Evolutionary conservation across 2,113 vertebrate genomes (phyloP).

Genomic region (Podiceps cristatus): DNA sequence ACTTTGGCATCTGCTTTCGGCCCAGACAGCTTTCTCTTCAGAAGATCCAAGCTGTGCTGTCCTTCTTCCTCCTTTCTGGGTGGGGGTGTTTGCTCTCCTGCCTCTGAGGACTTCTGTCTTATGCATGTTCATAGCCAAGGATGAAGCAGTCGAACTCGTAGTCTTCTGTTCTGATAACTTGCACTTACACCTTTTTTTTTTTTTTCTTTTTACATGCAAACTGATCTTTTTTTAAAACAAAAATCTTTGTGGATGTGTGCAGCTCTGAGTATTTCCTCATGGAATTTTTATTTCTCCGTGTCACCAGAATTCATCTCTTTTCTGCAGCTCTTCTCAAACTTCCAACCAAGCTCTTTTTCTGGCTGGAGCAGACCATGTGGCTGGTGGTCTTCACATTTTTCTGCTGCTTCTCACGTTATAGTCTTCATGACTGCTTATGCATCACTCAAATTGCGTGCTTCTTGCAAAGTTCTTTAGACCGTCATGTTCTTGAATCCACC

Average conservation of each 20-base stretch:
- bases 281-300: background rate
- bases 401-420: background rate
- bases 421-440: background rate
- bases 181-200: background rate
- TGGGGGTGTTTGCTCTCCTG: background rate
- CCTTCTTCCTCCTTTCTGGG: background rate
- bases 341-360: background rate
- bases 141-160: background rate
- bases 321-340: background rate
- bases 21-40: background rate
- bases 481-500: background rate
- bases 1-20: constrained; percentile 9
- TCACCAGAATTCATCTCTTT: background rate
- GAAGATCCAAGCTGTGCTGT: background rate
- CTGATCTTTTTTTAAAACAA: background rate
- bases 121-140: background rate
- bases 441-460: background rate
- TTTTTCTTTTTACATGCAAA: background rate
- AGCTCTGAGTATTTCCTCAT: background rate
- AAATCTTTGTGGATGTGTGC: background rate
- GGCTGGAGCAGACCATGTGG: background rate
- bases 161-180: background rate
- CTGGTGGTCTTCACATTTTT: background rate
- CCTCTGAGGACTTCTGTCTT: background rate
- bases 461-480: background rate